phyloP scores from a whole-genome alignment of 1,140 invertebrate genomes.

The Penaeus chinensis region DNA sequence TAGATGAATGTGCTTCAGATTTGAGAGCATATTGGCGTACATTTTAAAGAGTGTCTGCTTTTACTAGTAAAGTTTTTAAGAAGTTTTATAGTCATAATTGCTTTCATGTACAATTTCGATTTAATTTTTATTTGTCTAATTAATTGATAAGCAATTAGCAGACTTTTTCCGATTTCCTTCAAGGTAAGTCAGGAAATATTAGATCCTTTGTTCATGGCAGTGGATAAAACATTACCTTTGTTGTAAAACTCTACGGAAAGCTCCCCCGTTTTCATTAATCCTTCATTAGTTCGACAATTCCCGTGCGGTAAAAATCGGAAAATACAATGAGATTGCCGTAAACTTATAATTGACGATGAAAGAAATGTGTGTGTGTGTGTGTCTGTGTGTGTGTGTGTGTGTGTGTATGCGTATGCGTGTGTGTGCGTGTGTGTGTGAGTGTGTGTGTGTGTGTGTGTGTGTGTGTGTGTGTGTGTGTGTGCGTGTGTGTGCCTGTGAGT shows the following conservation, averaged over 20 bases:
- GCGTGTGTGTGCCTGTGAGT: background rate
- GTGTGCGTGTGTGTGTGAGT: slow-evolving; percentile 11
- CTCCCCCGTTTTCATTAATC: too few species aligned
- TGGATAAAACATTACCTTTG: too few species aligned
- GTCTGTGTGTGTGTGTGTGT: slow-evolving; percentile 21
- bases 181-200: too few species aligned
- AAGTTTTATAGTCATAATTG: background rate
- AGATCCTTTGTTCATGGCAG: too few species aligned
- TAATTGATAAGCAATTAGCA: too few species aligned
- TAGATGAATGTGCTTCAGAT: background rate
- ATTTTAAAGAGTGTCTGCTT: background rate
- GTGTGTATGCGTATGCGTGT: background rate
- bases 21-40: background rate
- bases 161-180: too few species aligned
- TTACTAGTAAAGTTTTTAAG: background rate
- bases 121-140: too few species aligned
- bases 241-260: too few species aligned
- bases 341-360: background rate
- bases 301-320: too few species aligned
- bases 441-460: slow-evolving; percentile 1
- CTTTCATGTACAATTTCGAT: too few species aligned
- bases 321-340: background rate
- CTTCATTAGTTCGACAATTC: too few species aligned
- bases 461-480: slow-evolving; percentile 25
- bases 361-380: background rate